Percentiles rank a stretch among this genome's conserved stretches.
These are phyloP conservation scores for Leucoma salicis DNA, from an alignment of 2,888 invertebrate genomes.

Conservation along the genomic window DNA sequence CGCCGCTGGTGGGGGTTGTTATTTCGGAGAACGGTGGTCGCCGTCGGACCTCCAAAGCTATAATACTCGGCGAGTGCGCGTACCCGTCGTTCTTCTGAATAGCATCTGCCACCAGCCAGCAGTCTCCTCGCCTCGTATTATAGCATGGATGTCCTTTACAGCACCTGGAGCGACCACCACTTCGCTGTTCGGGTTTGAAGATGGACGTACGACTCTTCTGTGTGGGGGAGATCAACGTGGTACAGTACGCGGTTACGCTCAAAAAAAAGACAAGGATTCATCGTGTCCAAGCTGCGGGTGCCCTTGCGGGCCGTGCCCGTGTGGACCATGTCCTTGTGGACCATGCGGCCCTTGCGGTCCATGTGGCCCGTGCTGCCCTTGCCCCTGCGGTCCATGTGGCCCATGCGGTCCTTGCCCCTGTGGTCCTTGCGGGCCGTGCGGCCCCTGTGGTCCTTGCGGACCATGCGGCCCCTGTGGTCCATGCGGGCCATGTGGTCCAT, in stretches of 20 bases:
- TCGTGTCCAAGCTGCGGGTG: slow-evolving; percentile 34
- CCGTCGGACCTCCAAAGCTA: slow-evolving; percentile 61
- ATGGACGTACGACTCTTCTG: slow-evolving; percentile 37
- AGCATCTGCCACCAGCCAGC: slow-evolving; percentile 57
- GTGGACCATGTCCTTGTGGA: slow-evolving; percentile 40
- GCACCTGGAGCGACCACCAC: slow-evolving; percentile 34
- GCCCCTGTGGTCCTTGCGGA: slow-evolving; percentile 27
- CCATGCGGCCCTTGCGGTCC: slow-evolving; percentile 42
- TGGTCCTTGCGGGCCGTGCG: slow-evolving; percentile 26
- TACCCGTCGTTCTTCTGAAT: slow-evolving; percentile 64
- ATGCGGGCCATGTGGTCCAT: slow-evolving; percentile 30
- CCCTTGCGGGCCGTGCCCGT: slow-evolving; percentile 50
- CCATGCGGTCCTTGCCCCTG: slow-evolving; percentile 12
- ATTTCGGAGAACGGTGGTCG: slow-evolving; percentile 72
- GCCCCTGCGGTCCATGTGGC: slow-evolving; percentile 10
- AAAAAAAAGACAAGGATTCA: slow-evolving; percentile 43
- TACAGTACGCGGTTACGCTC: slow-evolving; percentile 38
- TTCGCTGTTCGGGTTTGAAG: slow-evolving; percentile 22
- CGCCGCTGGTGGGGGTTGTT: slow-evolving; percentile 51
- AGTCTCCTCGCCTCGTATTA: slow-evolving; percentile 61
- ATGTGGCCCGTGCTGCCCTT: slow-evolving; percentile 40
- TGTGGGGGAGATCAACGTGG: slow-evolving; percentile 50
- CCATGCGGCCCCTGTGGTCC: slow-evolving; percentile 34
- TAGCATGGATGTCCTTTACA: slow-evolving; percentile 72
- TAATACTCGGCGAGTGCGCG: slow-evolving; percentile 65